phyloP scores from a whole-genome alignment of 2,797 vertebrate species.

The Poecile montanus region DNA sequence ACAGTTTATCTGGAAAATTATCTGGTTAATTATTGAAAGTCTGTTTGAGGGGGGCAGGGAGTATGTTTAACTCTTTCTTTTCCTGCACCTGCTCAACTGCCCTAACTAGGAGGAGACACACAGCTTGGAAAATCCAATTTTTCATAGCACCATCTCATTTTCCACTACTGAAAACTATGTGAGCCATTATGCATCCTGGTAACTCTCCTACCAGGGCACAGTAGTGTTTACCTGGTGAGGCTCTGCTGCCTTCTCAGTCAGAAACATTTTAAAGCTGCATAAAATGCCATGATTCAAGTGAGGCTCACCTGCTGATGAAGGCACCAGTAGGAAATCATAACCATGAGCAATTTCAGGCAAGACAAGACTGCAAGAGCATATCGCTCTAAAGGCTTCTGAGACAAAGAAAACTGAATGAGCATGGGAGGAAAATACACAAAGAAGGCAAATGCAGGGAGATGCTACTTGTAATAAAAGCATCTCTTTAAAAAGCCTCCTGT shows the following conservation, averaged over 20 bases:
- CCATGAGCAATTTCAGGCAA: not conserved
- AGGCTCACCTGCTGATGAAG: not conserved
- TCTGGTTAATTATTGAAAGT: slow-evolving; percentile 67
- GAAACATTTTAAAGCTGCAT: not conserved
- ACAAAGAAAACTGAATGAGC: not conserved
- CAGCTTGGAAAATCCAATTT: not conserved
- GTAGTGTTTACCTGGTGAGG: not conserved
- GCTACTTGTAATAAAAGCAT: not conserved
- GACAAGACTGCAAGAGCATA: not conserved
- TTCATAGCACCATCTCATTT: not conserved
- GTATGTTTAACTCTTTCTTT: not conserved
- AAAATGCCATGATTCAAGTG: not conserved
- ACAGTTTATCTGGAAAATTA: slow-evolving; percentile 55
- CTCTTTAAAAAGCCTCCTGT: not conserved
- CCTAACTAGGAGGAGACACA: not conserved
- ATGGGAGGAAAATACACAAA: not conserved
- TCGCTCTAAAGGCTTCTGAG: not conserved
- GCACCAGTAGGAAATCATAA: not conserved
- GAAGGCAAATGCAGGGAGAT: not conserved
- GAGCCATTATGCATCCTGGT: not conserved
- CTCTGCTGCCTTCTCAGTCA: not conserved
- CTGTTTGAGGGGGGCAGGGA: not conserved
- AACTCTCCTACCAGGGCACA: rapidly evolving
- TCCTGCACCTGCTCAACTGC: not conserved
- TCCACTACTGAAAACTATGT: not conserved